Conservation (phyloP, 2,888 invertebrate genomes). For the Cheilosia vulpina region DNA sequence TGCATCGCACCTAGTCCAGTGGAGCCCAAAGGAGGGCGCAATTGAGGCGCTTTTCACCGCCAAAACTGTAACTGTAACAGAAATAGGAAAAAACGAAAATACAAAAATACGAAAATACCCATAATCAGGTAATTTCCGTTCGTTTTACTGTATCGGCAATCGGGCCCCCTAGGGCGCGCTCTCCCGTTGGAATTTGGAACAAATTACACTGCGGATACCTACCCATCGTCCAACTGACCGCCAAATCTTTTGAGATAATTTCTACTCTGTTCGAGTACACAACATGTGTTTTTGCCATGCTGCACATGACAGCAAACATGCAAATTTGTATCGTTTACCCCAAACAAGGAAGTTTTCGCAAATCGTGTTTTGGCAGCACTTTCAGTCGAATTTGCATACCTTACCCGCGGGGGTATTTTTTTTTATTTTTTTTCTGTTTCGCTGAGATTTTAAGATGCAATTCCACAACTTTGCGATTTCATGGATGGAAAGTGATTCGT, state of each 20-base stretch:
- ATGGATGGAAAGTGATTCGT: conserved; percentile 14
- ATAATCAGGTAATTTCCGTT: conserved; percentile 46
- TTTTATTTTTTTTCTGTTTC: conserved; percentile 8
- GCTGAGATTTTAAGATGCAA: conserved; percentile 19
- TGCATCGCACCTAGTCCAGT: conserved; percentile 12
- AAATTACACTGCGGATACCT: conserved; percentile 11
- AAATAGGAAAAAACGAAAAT: neutral
- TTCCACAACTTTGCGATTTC: conserved; percentile 46
- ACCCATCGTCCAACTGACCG: neutral
- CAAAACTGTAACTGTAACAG: conserved; percentile 13
- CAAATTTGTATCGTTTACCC: conserved; percentile 72
- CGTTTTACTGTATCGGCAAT: conserved; percentile 29
- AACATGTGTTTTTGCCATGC: conserved; percentile 55
- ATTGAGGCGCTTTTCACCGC: conserved; percentile 26
- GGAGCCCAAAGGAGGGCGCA: neutral
- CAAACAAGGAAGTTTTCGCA: conserved; percentile 65
- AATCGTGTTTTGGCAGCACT: conserved; percentile 68
- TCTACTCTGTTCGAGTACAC: conserved; percentile 31
- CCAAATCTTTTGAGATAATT: conserved; percentile 39
- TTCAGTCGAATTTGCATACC: conserved; percentile 61
- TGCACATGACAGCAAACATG: conserved; percentile 70
- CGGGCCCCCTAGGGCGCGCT: conserved; percentile 16
- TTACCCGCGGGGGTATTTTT: conserved; percentile 4
- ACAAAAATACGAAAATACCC: conserved; percentile 15
- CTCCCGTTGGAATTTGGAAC: conserved; percentile 12